These are phyloP conservation scores for Ladona fulva DNA, from an alignment of 1,140 invertebrate species.

Conservation along the genomic window DNA sequence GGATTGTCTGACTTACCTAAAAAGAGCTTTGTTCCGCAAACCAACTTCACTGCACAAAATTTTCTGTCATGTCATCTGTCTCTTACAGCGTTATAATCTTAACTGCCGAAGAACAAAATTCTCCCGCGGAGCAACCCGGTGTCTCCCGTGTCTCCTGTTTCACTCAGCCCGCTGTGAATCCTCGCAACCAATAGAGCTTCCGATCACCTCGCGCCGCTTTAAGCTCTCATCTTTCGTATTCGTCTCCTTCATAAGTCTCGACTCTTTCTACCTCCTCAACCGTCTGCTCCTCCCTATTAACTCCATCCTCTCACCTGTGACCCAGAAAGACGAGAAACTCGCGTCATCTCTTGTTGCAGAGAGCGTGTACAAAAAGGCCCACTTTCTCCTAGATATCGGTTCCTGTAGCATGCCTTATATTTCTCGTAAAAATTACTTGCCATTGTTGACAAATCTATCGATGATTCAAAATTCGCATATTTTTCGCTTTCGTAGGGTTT, in stretches of 20 bases:
- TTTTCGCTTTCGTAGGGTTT: no score
- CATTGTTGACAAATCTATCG: no score
- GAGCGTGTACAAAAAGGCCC: not conserved
- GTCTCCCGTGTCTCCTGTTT: no score
- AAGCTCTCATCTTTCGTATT: not conserved
- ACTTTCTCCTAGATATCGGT: not conserved
- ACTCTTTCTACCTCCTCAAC: not conserved
- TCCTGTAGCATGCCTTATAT: not conserved
- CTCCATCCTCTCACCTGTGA: conserved; percentile 2
- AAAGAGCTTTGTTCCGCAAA: no score
- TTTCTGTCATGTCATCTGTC: no score
- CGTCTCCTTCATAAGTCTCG: not conserved
- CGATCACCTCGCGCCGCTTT: not conserved
- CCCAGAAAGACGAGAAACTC: conserved; percentile 7
- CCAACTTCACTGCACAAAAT: no score
- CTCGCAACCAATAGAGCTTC: not conserved
- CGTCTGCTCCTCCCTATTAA: not conserved
- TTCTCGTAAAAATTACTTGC: not conserved
- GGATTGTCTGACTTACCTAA: no score
- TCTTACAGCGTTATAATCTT: no score
- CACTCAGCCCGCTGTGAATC: no score
- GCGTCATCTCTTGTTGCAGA: not conserved
- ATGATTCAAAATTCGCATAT: no score
- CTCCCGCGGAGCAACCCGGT: no score
- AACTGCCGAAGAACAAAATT: no score